Base-by-base conservation (phyloP, 2,797 vertebrate genomes). In the Pseudomugil gertrudae region DNA sequence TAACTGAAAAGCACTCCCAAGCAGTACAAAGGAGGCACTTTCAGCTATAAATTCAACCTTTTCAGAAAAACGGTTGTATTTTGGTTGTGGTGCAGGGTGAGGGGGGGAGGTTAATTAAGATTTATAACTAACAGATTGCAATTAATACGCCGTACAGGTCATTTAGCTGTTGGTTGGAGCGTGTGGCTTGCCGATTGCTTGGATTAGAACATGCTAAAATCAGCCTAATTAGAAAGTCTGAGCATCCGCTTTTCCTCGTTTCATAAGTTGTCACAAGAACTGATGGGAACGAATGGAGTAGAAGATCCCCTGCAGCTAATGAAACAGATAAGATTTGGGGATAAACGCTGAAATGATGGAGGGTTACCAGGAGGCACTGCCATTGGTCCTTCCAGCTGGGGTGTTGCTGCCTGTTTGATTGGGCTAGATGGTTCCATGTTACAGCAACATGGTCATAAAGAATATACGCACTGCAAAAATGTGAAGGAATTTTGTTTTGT, bases 81-180 rank as follows among this genome's bases (percentile, higher is more conserved):
- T 72, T 63, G 27, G 60, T 38, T 38, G 47, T 26, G 57, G 45
- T 62, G 30, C 57, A 52, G 38, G 45, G 52, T 63, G 70, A 71
- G 73, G 58, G 53, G n/a, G 43, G 65, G 69, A 70, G 73, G 87
- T 86, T 91, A 86, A 92, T 91, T 87, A 91, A 92, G 89, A 91
- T 76, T 59, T 87, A 85, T 81, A 84, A 87, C 79, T 66, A 77
- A 82, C 76, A 85, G 79, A 83, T 81, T 70, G 74, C 69, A 87
- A 89, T 88, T 87, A 91, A 90, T 84, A 88, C 74, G 57, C 63
- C 0, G 14, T 71, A 66, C 67, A 84, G 85, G 86, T 89, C 73
- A 84, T 90, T 89, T 83, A 84, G 85, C 85, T 77, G 84, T 84
- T 85, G 78, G 88, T 65, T 84, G 67, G 73, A 78, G 66, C 48